Evolutionary conservation across 1,140 invertebrate genomes (phyloP).

Genomic region (Arion vulgaris): DNA sequence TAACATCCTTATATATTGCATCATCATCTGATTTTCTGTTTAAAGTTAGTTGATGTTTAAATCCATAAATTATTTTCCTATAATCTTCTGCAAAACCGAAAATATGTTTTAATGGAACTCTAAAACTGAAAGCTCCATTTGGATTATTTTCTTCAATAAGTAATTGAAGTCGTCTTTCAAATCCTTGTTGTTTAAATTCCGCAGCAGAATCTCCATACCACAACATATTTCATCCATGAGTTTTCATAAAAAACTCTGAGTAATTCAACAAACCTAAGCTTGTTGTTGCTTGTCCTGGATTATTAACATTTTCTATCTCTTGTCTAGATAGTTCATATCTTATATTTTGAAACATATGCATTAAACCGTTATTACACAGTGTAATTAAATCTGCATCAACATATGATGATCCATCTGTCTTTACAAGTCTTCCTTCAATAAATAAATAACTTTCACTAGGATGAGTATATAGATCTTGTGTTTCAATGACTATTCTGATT

Average conservation of each 20-base stretch:
- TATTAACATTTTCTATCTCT: conserved; percentile 2
- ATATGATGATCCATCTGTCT: background rate
- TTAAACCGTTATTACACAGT: conserved; percentile 2
- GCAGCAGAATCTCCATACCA: background rate
- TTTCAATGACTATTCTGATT: background rate
- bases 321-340: background rate
- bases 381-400: background rate
- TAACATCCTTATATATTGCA: background rate
- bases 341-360: conserved; percentile 8
- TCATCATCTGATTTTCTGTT: conserved; percentile 1
- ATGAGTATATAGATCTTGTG: background rate
- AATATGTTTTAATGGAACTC: conserved; percentile 9
- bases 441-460: conserved; percentile 9
- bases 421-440: background rate
- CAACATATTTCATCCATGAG: background rate
- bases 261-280: background rate
- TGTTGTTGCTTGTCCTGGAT: background rate
- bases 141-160: background rate
- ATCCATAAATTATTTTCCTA: background rate
- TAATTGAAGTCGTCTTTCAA: background rate
- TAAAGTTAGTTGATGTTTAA: background rate
- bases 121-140: background rate
- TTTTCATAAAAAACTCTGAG: background rate
- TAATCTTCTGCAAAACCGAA: conserved; percentile 3
- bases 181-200: background rate